Conservation (phyloP, 2,797 vertebrate species). For the Otus scops region DNA sequence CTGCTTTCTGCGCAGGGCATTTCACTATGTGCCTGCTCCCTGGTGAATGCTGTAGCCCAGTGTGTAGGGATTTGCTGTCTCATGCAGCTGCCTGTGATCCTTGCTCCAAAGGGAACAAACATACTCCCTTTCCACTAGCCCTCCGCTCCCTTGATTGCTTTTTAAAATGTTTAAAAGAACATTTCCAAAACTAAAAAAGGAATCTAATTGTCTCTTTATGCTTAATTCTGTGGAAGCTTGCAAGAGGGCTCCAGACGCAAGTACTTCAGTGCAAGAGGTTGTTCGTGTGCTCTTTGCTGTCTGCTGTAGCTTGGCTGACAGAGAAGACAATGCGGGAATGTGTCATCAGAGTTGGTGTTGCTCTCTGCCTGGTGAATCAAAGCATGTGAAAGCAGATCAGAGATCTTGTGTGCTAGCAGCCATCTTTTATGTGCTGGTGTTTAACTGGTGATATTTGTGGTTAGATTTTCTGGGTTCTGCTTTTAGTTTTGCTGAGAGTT, state of each 20-base stretch:
- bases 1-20: background rate
- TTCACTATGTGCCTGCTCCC: background rate
- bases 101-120: background rate
- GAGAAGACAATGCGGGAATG: background rate
- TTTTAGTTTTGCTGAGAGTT: background rate
- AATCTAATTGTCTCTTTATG: background rate
- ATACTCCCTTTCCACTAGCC: background rate
- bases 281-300: fast-evolving
- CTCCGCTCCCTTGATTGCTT: background rate
- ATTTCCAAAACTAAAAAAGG: background rate
- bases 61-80: background rate
- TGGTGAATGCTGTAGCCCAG: background rate
- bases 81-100: background rate
- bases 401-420: background rate
- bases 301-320: background rate
- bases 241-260: background rate
- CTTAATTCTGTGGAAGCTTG: background rate
- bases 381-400: background rate
- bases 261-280: background rate
- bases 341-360: background rate
- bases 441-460: background rate
- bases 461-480: background rate
- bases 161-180: background rate
- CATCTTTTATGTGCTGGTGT: background rate
- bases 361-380: background rate